Base-by-base conservation (phyloP, 1,140 invertebrate species). In the Drosophila bifasciata region DNA sequence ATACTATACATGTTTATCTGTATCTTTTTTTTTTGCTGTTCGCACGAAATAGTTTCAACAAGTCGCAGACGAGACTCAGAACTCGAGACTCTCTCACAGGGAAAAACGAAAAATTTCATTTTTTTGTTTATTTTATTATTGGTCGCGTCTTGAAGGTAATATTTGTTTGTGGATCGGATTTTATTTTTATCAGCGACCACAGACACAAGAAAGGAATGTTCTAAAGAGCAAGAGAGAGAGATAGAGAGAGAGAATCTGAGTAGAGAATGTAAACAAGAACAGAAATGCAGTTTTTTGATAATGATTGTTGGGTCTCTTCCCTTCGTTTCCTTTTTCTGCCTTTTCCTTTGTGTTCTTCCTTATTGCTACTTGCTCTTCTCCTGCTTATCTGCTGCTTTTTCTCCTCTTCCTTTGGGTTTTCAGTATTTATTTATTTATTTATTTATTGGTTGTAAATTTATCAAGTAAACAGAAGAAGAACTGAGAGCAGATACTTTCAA, bases 371-470 rank as follows among this genome's bases (percentile, higher is more conserved):
- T n/a, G n/a, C 32, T 36, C 60, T 62, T 25, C 1, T 60, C 15
- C 23, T 56, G 41, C 49, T 67, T 68, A 53, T 68, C 62, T 67
- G 9, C 15, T 48, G 25, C 4, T 19, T 45, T 23, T 13, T 21
- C 19, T 21, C 46, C n/a, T 40, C 8, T 51, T 25, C 39, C n/a
- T n/a, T 28, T 16, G 44, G 43, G 43, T 5, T 63, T 16, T 23
- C 16, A 21, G 9, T 62, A 60, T 49, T 28, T 17, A n/a, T 52
- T 41, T 15, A 55, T 53, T 41, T 15, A 55, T 64, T 84, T 84
- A 79, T 86, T 84, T 84, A 84, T 80, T 64, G 81, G 59, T 52
- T 86, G 76, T 84, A 80, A 73, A 84, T 86, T 86, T 80, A 44
- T 51, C 55, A 50, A 66, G 72, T 80, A 84, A 85, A 76, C 76